A percentile compares a stretch with the other conserved stretches of the same genome.
phyloP scores from a whole-genome alignment of 2,113 vertebrate genomes.

The Hydrolagus affinis region DNA sequence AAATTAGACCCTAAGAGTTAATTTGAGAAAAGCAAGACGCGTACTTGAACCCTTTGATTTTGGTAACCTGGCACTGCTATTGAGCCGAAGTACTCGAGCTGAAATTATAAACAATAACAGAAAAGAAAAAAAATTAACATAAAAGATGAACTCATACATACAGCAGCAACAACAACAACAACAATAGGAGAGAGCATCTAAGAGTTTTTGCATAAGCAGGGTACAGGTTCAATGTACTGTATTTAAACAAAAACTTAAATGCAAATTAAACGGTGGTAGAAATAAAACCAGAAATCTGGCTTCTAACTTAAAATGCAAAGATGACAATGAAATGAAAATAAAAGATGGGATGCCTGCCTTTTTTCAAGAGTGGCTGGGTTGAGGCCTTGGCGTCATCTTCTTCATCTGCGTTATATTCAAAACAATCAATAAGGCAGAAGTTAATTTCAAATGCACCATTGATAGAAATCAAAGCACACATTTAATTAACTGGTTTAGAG shows the following conservation, averaged over 20 bases:
- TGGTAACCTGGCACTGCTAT: not conserved
- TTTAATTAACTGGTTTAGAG: constrained; percentile 1
- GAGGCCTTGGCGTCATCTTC: constrained; percentile 88
- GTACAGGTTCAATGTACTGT: not conserved
- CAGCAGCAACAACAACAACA: too few relatives aligned
- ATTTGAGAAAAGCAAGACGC: not conserved
- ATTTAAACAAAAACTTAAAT: constrained; percentile 34
- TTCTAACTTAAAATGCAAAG: constrained; percentile 43
- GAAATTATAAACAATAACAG: not conserved
- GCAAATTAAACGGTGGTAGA: constrained; percentile 36
- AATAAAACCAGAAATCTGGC: constrained; percentile 38
- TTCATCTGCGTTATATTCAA: constrained; percentile 77
- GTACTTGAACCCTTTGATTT: not conserved
- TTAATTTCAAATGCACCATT: constrained; percentile 57
- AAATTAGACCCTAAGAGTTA: not conserved
- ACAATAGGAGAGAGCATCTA: too few relatives aligned
- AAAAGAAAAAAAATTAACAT: not conserved
- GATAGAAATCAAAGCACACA: constrained; percentile 44
- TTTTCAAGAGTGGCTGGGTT: constrained; percentile 92
- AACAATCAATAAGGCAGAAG: constrained; percentile 56
- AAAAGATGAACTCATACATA: not conserved
- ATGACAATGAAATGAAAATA: constrained; percentile 54
- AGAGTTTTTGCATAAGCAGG: not conserved
- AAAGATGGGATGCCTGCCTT: constrained; percentile 89
- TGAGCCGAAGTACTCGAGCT: not conserved